Conservation (phyloP, 2,113 vertebrate genomes). For the Quiscalus mexicanus region DNA sequence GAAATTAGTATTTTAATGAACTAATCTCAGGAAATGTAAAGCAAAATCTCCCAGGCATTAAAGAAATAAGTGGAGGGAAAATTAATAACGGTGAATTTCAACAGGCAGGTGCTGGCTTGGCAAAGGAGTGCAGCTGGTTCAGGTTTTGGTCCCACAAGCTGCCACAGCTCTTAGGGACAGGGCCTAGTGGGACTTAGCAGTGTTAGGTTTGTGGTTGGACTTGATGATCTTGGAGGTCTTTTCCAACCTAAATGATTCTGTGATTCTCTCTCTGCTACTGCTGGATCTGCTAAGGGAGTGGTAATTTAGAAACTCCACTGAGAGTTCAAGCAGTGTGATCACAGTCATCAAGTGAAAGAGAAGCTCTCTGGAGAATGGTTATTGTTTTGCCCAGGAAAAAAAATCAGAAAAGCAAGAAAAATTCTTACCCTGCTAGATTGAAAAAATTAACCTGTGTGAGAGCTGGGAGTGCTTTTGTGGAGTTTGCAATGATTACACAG, state of each 20-base stretch:
- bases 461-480: background rate
- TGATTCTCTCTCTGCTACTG: background rate
- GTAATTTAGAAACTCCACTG: background rate
- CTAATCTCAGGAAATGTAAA: conserved; percentile 70
- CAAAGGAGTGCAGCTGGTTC: background rate
- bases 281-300: background rate
- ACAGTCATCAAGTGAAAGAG: background rate
- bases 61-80: conserved; percentile 41
- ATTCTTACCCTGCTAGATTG: background rate
- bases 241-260: background rate
- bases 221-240: background rate
- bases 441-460: conserved; percentile 13
- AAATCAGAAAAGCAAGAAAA: background rate
- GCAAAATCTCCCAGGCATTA: conserved; percentile 65
- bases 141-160: background rate
- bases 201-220: background rate
- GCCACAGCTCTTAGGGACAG: background rate
- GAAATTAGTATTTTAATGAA: conserved; percentile 80
- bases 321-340: background rate
- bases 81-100: conserved; percentile 37
- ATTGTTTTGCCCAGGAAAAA: background rate
- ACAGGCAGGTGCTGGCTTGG: conserved; percentile 44
- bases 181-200: background rate
- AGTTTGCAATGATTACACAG: background rate
- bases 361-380: background rate